Evolutionary conservation across 2,797 vertebrate genomes (phyloP).

Genomic region (Pseudochaenichthys georgianus): DNA sequence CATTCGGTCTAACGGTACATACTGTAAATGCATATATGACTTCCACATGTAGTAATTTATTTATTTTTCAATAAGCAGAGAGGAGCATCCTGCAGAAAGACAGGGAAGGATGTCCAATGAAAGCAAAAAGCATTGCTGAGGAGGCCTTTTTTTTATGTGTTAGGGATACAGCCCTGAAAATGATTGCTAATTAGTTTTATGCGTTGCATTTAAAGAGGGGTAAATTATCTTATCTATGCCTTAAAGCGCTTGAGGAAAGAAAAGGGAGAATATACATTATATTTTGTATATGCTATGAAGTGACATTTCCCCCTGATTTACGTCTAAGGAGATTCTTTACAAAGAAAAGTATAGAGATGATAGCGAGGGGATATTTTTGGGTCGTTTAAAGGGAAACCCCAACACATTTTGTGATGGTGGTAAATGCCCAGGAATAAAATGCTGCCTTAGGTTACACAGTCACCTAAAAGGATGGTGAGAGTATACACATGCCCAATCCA

Average conservation of each 20-base stretch:
- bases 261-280: constrained; percentile 14
- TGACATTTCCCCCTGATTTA: not conserved
- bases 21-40: constrained; percentile 51
- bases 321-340: not conserved
- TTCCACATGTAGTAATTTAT: constrained; percentile 34
- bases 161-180: constrained; percentile 11
- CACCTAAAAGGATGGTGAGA: constrained; percentile 26
- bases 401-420: constrained; percentile 23
- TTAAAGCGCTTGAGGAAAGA: constrained; percentile 39
- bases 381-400: constrained; percentile 57
- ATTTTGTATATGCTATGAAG: constrained; percentile 41
- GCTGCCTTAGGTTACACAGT: constrained; percentile 71
- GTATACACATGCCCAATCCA: constrained; percentile 27
- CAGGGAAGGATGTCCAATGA: constrained; percentile 44
- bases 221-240: constrained; percentile 44
- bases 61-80: constrained; percentile 49
- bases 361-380: constrained; percentile 41
- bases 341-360: constrained; percentile 14
- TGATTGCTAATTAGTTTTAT: not conserved
- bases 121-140: constrained; percentile 34
- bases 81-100: constrained; percentile 21
- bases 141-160: constrained; percentile 28
- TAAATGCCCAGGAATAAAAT: constrained; percentile 39
- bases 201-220: constrained; percentile 9
- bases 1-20: constrained; percentile 31